Evolutionary conservation across 2,113 vertebrate species (phyloP).

Genomic region (Chloroceryle aenea): DNA sequence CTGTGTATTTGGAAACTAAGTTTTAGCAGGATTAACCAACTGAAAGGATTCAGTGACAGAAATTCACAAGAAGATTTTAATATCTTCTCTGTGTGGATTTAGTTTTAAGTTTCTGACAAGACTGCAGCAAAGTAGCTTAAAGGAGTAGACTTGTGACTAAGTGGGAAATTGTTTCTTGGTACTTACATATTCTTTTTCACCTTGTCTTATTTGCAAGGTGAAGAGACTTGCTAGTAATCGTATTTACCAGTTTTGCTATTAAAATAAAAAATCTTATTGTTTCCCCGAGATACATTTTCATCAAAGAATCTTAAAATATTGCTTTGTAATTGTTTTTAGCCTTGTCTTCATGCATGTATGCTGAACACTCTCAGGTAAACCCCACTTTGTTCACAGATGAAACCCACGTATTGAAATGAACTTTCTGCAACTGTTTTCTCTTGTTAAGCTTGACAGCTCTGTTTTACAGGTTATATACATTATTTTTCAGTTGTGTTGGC

Average conservation of each 20-base stretch:
- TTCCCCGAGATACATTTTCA: neutral
- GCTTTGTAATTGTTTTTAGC: neutral
- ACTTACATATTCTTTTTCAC: neutral
- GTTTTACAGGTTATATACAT: neutral
- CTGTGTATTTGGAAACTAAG: neutral
- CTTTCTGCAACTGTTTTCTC: neutral
- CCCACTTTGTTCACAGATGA: neutral
- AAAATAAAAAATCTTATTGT: neutral
- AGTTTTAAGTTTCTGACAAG: neutral
- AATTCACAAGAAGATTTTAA: neutral
- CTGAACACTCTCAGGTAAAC: neutral
- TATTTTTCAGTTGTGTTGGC: neutral
- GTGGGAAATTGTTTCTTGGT: neutral
- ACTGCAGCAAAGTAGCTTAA: neutral
- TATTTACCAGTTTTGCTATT: neutral
- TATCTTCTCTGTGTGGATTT: neutral
- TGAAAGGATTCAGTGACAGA: neutral
- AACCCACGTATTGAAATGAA: neutral
- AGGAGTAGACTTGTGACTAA: neutral
- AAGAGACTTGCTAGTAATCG: neutral
- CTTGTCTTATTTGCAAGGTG: neutral
- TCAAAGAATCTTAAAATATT: neutral
- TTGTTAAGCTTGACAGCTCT: neutral
- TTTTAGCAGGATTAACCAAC: neutral
- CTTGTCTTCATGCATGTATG: neutral